Evolutionary conservation across 2,797 vertebrate genomes (phyloP).

Genomic region (Chanos chanos): DNA sequence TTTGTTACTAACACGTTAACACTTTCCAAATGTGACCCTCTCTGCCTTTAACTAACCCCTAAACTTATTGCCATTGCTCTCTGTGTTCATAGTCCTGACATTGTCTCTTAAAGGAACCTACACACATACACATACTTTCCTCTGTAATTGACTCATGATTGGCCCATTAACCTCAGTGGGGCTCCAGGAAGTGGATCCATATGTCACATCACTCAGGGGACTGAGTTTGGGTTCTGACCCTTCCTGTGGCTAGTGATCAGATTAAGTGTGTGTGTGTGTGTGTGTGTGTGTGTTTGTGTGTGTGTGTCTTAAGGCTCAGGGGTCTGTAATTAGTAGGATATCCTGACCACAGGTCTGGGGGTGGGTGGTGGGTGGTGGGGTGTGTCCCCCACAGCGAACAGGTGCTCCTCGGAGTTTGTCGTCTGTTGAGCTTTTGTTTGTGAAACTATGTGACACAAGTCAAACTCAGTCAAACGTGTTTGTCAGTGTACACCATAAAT

Average conservation of each 20-base stretch:
- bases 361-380: constrained; percentile 40
- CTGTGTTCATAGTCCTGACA: constrained; percentile 52
- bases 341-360: constrained; percentile 51
- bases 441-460: too few species aligned
- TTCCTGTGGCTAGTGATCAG: not conserved
- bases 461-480: too few species aligned
- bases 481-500: too few species aligned
- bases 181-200: constrained; percentile 55
- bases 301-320: too few species aligned
- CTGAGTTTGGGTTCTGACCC: constrained; percentile 27
- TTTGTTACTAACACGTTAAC: constrained; percentile 65
- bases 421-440: too few species aligned
- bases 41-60: constrained; percentile 17
- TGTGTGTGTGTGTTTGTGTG: too few species aligned
- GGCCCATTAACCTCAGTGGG: constrained; percentile 76
- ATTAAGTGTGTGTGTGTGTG: not conserved
- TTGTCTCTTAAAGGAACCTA: constrained; percentile 38
- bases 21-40: constrained; percentile 65
- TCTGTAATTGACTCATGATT: constrained; percentile 79
- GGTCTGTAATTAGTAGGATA: constrained; percentile 49
- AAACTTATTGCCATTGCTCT: constrained; percentile 44
- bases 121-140: constrained; percentile 52
- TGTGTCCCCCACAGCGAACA: constrained; percentile 40
- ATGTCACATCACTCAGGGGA: constrained; percentile 48
- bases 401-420: constrained; percentile 47